These are phyloP conservation scores for Galagoides demidoff DNA, from an alignment of 2,797 vertebrate genomes.

Conservation along the genomic window DNA sequence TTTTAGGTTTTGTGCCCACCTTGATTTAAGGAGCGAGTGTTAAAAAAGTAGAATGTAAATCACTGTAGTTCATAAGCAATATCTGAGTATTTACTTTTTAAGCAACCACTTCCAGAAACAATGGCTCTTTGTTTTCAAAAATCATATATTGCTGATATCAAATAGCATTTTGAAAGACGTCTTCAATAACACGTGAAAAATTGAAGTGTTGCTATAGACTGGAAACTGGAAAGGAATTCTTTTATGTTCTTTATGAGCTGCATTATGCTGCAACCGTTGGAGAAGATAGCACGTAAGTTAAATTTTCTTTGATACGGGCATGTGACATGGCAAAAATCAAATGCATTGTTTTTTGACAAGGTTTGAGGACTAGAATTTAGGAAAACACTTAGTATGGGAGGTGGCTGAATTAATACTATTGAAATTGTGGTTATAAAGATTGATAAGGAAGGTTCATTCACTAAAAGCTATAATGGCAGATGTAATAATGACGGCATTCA, in stretches of 20 bases:
- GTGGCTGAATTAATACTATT: slow-evolving; percentile 70
- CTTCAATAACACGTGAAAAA: neutral
- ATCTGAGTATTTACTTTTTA: slow-evolving; percentile 41
- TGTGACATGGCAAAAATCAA: slow-evolving; percentile 66
- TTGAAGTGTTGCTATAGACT: neutral
- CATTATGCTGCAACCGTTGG: neutral
- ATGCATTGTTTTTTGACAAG: slow-evolving; percentile 80
- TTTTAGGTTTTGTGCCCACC: neutral
- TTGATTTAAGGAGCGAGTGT: neutral
- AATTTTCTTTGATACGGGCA: slow-evolving; percentile 62
- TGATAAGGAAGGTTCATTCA: slow-evolving; percentile 80
- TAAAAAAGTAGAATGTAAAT: neutral
- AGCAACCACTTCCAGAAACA: slow-evolving; percentile 62
- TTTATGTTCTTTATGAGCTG: slow-evolving; percentile 4
- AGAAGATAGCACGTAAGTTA: slow-evolving; percentile 33
- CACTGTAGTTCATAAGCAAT: neutral
- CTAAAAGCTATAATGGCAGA: slow-evolving; percentile 73
- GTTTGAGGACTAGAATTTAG: slow-evolving; percentile 67
- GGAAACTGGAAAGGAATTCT: slow-evolving; percentile 39
- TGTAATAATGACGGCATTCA: slow-evolving; percentile 77
- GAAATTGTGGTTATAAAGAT: slow-evolving; percentile 71
- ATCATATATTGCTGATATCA: slow-evolving; percentile 60
- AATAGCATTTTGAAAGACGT: slow-evolving; percentile 66
- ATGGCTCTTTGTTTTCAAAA: slow-evolving; percentile 64
- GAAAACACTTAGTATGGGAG: slow-evolving; percentile 53